phyloP scores from a whole-genome alignment of 2,113 vertebrate species.

The Esox niger region DNA sequence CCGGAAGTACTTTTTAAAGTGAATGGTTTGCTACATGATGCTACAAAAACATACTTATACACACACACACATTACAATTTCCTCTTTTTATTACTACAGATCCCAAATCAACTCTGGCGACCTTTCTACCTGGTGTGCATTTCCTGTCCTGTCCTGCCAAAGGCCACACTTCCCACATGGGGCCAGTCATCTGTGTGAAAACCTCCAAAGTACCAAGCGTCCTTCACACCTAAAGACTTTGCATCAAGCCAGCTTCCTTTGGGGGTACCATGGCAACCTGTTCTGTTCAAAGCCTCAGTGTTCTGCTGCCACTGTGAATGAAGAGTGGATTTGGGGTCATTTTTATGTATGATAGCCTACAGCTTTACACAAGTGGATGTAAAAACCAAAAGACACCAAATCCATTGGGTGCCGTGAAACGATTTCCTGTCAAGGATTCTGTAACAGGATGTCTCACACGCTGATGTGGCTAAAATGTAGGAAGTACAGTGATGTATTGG shows the following conservation, averaged over 20 bases:
- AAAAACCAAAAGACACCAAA: background rate
- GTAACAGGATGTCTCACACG: background rate
- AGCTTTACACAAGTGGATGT: background rate
- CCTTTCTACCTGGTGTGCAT: background rate
- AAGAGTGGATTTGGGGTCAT: conserved; percentile 1
- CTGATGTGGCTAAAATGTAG: background rate
- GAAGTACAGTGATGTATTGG: background rate
- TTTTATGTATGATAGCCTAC: background rate
- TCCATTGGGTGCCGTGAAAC: background rate
- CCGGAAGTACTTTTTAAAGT: no score
- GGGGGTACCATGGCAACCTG: conserved; percentile 21
- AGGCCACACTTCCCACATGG: background rate
- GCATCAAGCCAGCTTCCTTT: conserved; percentile 13
- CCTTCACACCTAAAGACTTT: background rate
- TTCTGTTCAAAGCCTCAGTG: background rate
- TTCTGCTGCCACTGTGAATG: conserved; percentile 16
- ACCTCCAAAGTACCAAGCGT: background rate
- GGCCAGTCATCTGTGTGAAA: background rate
- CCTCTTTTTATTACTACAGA: background rate
- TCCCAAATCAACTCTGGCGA: background rate
- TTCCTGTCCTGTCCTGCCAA: background rate
- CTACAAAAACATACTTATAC: no score
- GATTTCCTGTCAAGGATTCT: background rate
- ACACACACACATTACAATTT: no score
- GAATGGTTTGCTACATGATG: no score